Base-by-base conservation (phyloP, 2,113 vertebrate genomes). In the Gymnorhina tibicen region DNA sequence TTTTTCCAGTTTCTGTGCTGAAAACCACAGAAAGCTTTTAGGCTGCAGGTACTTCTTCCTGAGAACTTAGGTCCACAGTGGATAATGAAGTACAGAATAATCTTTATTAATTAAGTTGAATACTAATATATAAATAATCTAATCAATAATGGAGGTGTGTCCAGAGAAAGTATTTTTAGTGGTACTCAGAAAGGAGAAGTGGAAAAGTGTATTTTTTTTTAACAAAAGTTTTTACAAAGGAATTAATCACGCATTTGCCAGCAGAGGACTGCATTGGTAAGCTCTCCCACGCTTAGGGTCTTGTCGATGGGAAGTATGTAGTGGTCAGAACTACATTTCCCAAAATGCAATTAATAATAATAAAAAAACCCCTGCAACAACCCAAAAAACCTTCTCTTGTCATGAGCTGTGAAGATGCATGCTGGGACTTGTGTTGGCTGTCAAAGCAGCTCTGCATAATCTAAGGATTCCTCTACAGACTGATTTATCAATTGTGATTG, bases 21-120 rank as follows among this genome's bases (percentile, higher is more conserved):
- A 81, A 93, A 94, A 88, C 78, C 75, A 55, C 85, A 90, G 49
- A 95, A 95, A 85, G 56, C 86, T 92, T 92, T 95, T 92, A 92
- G 64, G 49, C 14, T 72, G 23, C 22, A 87, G 24, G 9, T 75
- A 13, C 26, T 80, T 70, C 53, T 78, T 42, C 42, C 18, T 63
- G 39, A 39, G 44, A 94, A 66, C 73, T 79, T 85, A 64, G 67
- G 63, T 74, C 39, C 33, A 47, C 23, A 55, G 42, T 77, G 9
- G 12, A n/a, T 67, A 83, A 85, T 50, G 30, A 76, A 24, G 15
- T 66, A 66, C 55, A 53, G 32, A 77, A 69, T 72, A 75, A 84
- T 72, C 9, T 15, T 80, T 77, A 84, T 42, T 69, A 32, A 35
- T 49, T 49, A 42, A 42, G 9, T 63, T 24, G 18, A 56, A 56